Evolutionary conservation across 2,113 vertebrate species (phyloP), one percentile per base, ranked within the genome.

Genomic region (Bufo gargarizans): DNA sequence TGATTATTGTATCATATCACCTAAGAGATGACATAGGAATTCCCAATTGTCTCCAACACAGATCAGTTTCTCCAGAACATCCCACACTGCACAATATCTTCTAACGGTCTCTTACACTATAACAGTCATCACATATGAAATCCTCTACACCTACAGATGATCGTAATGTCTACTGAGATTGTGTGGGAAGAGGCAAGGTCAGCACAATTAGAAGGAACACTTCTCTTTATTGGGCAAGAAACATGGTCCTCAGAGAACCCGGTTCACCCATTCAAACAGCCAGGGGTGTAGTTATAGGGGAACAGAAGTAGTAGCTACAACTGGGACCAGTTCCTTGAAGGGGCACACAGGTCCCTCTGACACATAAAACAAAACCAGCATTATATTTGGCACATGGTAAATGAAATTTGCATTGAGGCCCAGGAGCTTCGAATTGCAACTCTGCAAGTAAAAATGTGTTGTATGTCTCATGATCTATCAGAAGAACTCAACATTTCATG

Each of bases 91-190:
- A 47, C 71, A 74, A 22, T 72, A 45, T 14, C 71, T 7, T 17
- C 2, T 14, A 47, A 47, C 43, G 17, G 43, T 74, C 47, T 74
- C 6, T 45, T 6, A 74, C 47, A 74, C 47, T 17, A 47, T 74
- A 47, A 74, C 4, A 74, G 71, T 17, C 47, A 14, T 74, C 43
- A 47, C 71, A 74, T 45, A 71, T 47, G 47, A 74, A 17, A 74
- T 17, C 33, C 71, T 74, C 71, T 74, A 74, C 71, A 74, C 71
- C 71, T 74, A 74, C 71, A 74, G 43, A 6, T 74, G 43, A 74
- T 45, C 43, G 47, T 74, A 47, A 74, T 43, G 47, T 74, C 71
- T 71, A 71, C 2, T 45, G 43, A 74, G 17, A 47, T 45, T 6
- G 43, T 74, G 71, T 45, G 43, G 71, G 71, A 74, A 17, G 71